Conservation (phyloP, 2,113 vertebrate genomes). For the Callipepla squamata region DNA sequence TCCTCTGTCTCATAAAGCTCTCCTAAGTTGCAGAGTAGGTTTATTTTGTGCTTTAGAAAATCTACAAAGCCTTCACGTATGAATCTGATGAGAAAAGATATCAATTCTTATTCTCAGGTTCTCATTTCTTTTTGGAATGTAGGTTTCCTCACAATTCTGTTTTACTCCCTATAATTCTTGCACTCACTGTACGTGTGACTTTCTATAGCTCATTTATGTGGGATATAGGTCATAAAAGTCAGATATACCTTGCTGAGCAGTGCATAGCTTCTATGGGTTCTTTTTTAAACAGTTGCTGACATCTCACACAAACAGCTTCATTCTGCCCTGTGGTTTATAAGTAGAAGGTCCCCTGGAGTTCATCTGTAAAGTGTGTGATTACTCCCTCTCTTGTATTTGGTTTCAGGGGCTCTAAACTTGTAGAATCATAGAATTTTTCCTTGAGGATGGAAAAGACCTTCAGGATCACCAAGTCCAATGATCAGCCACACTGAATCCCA, state of each 20-base stretch:
- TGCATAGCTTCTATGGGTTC: background rate
- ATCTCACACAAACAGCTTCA: background rate
- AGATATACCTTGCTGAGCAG: background rate
- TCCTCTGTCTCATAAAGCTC: conserved; percentile 30
- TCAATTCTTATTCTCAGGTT: background rate
- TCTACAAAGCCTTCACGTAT: background rate
- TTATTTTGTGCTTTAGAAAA: background rate
- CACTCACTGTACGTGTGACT: background rate
- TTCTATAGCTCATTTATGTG: background rate
- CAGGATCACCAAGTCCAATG: background rate
- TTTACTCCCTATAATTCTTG: background rate
- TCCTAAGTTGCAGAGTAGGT: background rate
- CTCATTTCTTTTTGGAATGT: background rate
- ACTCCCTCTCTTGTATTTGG: background rate
- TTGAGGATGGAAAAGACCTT: background rate
- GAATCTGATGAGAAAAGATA: background rate
- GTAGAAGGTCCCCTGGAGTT: background rate
- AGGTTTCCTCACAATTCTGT: background rate
- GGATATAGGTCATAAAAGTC: background rate
- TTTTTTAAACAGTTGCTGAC: background rate
- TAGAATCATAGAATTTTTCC: background rate
- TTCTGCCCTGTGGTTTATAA: background rate
- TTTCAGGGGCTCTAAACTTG: background rate
- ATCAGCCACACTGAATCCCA: background rate
- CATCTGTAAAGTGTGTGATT: background rate